Conservation (phyloP, 2,113 vertebrate genomes). For the Sterna hirundo region DNA sequence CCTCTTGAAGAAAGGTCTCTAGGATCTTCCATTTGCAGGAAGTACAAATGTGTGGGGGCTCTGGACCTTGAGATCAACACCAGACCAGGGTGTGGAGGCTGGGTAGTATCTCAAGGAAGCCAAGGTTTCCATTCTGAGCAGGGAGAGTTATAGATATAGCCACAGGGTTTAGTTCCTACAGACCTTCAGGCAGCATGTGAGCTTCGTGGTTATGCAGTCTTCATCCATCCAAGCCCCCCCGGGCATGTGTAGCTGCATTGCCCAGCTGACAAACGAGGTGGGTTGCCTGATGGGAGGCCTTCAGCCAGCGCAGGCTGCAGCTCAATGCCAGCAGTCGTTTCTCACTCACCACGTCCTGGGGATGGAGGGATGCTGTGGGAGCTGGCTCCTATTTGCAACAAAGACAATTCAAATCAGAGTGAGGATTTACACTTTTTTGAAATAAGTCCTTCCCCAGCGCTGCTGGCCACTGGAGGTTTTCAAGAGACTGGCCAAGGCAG, state of each 20-base stretch:
- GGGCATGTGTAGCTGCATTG: accelerated
- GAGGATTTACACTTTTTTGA: neutral
- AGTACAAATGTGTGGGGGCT: neutral
- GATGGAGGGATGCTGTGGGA: neutral
- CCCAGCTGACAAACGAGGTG: accelerated
- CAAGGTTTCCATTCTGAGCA: neutral
- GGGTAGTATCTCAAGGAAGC: neutral
- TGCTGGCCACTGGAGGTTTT: neutral
- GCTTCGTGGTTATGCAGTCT: accelerated
- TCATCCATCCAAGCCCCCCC: neutral
- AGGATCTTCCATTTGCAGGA: neutral
- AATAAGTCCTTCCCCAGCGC: accelerated
- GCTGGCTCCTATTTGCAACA: neutral
- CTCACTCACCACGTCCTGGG: neutral
- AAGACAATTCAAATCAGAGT: neutral
- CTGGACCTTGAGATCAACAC: neutral
- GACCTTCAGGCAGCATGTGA: neutral
- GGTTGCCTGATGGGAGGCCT: neutral
- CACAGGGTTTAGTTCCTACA: neutral
- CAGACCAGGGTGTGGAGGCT: neutral
- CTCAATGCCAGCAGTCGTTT: accelerated
- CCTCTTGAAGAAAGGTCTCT: neutral
- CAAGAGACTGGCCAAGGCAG: neutral
- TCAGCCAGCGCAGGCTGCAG: neutral
- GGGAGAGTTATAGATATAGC: neutral